phyloP scores from a whole-genome alignment of 1,140 invertebrate species.

The Monomorium pharaonis region DNA sequence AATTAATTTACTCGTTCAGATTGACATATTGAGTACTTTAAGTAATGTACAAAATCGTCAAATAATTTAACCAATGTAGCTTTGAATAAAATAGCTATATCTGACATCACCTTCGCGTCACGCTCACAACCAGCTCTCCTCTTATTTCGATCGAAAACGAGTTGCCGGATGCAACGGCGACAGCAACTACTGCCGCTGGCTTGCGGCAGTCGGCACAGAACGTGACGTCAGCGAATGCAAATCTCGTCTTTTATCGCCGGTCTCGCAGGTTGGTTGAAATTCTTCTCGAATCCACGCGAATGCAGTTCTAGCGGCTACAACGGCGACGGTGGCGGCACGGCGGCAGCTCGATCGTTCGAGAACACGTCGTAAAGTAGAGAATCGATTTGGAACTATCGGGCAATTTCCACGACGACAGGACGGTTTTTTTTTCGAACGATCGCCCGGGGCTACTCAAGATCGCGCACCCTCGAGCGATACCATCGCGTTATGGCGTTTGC shows the following conservation, averaged over 20 bases:
- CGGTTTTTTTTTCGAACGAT: constrained; percentile 27
- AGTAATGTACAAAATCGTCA: background rate
- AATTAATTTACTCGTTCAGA: background rate
- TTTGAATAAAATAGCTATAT: background rate
- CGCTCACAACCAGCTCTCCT: background rate
- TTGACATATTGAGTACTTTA: background rate
- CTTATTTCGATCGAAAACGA: constrained; percentile 39
- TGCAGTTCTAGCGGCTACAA: background rate
- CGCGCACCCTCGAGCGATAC: constrained; percentile 10
- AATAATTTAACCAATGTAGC: background rate
- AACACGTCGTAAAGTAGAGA: constrained; percentile 28
- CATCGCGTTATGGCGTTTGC: constrained; percentile 15
- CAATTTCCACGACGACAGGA: constrained; percentile 32
- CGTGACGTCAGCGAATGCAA: constrained; percentile 65
- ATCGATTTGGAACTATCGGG: constrained; percentile 50
- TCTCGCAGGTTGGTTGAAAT: constrained; percentile 60
- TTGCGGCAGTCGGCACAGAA: constrained; percentile 24
- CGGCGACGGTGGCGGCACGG: background rate
- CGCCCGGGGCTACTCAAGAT: constrained; percentile 32
- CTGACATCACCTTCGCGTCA: background rate
- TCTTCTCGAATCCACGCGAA: constrained; percentile 41
- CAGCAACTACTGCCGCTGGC: constrained; percentile 19
- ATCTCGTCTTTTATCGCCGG: constrained; percentile 57
- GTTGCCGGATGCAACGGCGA: constrained; percentile 22
- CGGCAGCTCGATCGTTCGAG: constrained; percentile 22